Percentiles rank a stretch among this genome's conserved stretches.
Conservation (phyloP, 2,888 invertebrate species). For the Coenonympha glycerion region DNA sequence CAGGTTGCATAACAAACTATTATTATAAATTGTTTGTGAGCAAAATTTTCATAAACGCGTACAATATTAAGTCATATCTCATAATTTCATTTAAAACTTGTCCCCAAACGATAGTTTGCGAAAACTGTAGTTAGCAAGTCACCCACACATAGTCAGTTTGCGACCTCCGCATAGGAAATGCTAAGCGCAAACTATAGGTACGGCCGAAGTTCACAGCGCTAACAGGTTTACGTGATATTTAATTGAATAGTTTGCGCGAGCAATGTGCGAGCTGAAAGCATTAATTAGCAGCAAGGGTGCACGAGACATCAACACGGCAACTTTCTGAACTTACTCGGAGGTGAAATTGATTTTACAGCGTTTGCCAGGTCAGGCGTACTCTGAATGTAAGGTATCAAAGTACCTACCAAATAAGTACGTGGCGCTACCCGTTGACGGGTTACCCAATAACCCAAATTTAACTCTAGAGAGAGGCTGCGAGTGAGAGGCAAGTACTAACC, state of each 20-base stretch:
- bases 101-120: background rate
- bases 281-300: background rate
- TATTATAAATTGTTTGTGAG: no score
- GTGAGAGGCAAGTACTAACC: no score
- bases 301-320: background rate
- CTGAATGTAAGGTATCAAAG: no score
- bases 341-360: no score
- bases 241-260: background rate
- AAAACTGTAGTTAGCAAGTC: background rate
- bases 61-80: background rate
- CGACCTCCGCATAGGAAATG: background rate
- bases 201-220: background rate
- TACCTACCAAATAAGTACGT: no score
- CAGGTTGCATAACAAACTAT: no score
- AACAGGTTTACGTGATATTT: background rate
- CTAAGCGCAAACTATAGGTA: background rate
- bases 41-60: no score
- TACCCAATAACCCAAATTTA: no score
- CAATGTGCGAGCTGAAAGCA: background rate
- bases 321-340: background rate
- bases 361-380: no score
- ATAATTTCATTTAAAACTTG: background rate
- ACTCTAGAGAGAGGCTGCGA: no score
- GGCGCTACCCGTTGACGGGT: no score
- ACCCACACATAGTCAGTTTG: background rate